A percentile compares a stretch with the other conserved stretches of the same genome.
Evolutionary conservation across 2,113 vertebrate species (phyloP).

Genomic region (Sturnira hondurensis): DNA sequence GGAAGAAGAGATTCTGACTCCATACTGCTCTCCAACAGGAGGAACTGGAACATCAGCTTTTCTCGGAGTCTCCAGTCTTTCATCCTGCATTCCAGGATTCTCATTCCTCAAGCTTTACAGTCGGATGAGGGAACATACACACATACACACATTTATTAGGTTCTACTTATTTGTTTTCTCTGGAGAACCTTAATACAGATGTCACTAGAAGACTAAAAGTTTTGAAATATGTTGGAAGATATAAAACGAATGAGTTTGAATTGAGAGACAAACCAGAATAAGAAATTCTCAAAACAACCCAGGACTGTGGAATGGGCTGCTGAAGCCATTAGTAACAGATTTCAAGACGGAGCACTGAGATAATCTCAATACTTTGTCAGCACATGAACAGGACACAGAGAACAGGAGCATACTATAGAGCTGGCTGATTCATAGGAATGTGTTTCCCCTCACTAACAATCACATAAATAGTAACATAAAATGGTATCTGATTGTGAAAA

Average conservation of each 20-base stretch:
- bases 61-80: not conserved
- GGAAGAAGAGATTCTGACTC: not conserved
- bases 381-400: rapidly evolving
- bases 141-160: not conserved
- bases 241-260: not conserved
- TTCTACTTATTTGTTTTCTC: not conserved
- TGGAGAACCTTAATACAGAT: not conserved
- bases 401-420: not conserved
- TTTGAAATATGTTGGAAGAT: not conserved
- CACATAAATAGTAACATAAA: not conserved
- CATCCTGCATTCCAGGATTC: not conserved
- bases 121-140: not conserved
- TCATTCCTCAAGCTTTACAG: not conserved
- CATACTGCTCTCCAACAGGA: not conserved
- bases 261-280: not conserved
- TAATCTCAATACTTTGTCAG: not conserved
- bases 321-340: not conserved
- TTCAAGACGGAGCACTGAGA: not conserved
- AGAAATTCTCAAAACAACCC: not conserved
- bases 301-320: not conserved
- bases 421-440: not conserved
- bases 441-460: not conserved
- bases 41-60: not conserved
- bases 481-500: not conserved
- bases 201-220: not conserved